Evolutionary conservation across 2,888 invertebrate genomes (phyloP).

Genomic region (Ametastegia equiseti): DNA sequence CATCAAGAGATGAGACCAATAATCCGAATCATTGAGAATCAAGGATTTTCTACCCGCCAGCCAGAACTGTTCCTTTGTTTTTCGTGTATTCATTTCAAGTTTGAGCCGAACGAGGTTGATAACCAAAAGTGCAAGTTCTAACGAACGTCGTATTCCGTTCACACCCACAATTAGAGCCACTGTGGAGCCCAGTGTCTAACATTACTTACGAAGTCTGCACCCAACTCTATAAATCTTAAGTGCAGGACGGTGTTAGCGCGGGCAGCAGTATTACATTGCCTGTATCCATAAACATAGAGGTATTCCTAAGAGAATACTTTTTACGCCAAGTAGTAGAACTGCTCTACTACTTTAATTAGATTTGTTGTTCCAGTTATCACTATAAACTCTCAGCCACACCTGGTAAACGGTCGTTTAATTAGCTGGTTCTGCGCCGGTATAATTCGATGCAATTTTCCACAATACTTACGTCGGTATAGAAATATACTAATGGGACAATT

Average conservation of each 20-base stretch:
- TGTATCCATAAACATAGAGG: slow-evolving; percentile 27
- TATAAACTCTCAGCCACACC: slow-evolving; percentile 29
- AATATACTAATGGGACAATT: slow-evolving; percentile 18
- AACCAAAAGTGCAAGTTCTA: not conserved
- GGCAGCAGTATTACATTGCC: not conserved
- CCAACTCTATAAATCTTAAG: slow-evolving; percentile 44
- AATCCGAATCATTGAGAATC: not conserved
- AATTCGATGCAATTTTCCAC: slow-evolving; percentile 17
- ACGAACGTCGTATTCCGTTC: not conserved
- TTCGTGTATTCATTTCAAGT: not conserved
- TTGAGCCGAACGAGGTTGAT: not conserved
- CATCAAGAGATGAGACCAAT: not conserved
- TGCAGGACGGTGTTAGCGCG: slow-evolving; percentile 4
- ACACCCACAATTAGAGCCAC: slow-evolving; percentile 8
- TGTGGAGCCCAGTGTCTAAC: not conserved
- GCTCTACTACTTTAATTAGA: slow-evolving; percentile 38
- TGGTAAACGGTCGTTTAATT: slow-evolving; percentile 34
- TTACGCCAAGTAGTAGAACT: slow-evolving; percentile 24
- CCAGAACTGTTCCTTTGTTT: not conserved
- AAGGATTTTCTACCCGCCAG: too few relatives aligned
- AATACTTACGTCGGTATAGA: slow-evolving; percentile 13
- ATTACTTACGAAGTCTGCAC: slow-evolving; percentile 33
- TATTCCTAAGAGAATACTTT: slow-evolving; percentile 41
- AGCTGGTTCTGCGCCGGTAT: not conserved
- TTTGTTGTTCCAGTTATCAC: slow-evolving; percentile 46